phyloP scores from a whole-genome alignment of 2,797 vertebrate species.

The Triplophysa yarkandensis region DNA sequence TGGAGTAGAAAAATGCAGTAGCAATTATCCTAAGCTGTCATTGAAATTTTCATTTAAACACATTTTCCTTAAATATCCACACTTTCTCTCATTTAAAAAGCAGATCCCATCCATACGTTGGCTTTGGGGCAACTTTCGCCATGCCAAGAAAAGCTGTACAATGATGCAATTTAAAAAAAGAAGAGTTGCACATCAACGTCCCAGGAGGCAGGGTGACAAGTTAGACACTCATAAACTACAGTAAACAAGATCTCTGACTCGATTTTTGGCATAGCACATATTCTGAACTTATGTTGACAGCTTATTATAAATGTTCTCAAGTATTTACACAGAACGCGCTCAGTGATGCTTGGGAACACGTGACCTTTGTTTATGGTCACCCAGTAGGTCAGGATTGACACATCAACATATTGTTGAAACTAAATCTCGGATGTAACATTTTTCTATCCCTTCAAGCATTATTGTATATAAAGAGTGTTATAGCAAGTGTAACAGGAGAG shows the following conservation, averaged over 20 bases:
- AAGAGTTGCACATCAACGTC: constrained; percentile 23
- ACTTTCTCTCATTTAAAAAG: constrained; percentile 20
- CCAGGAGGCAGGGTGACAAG: constrained; percentile 27
- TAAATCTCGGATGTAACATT: constrained; percentile 5
- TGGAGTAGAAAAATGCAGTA: too few relatives aligned
- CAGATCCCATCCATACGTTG: background rate
- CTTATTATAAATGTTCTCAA: constrained; percentile 6
- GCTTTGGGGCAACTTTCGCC: constrained; percentile 22
- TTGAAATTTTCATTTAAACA: constrained; percentile 17
- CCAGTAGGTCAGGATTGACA: background rate
- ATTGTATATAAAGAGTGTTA: constrained; percentile 47
- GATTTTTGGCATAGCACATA: constrained; percentile 11
- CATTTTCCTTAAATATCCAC: constrained; percentile 5
- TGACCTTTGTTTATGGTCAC: background rate
- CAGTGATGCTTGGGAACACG: background rate
- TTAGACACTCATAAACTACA: constrained; percentile 25
- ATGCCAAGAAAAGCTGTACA: constrained; percentile 20
- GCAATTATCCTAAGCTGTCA: background rate
- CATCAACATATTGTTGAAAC: constrained; percentile 4
- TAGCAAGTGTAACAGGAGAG: constrained; percentile 26
- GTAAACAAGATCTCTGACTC: constrained; percentile 21
- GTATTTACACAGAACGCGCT: constrained; percentile 9
- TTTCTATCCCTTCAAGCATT: constrained; percentile 18
- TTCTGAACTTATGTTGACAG: constrained; percentile 13
- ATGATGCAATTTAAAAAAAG: constrained; percentile 43